phyloP scores from a whole-genome alignment of 2,888 invertebrate genomes.

The Watsonalla binaria region DNA sequence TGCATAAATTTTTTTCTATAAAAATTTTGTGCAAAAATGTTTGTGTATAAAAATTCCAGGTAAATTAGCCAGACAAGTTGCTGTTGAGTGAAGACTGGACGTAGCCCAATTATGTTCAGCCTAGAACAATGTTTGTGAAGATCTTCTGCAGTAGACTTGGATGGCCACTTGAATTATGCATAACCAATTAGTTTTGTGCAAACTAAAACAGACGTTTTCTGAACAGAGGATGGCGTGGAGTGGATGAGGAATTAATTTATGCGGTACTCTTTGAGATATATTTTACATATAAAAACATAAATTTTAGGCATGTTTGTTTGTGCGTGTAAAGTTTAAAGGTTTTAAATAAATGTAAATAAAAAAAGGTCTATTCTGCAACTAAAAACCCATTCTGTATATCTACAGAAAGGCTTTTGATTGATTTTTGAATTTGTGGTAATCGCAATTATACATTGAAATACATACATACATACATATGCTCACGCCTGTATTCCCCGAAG shows the following conservation, averaged over 20 bases:
- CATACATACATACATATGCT: too few species aligned
- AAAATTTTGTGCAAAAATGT: too few species aligned
- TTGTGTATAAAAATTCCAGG: constrained; percentile 6
- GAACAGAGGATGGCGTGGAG: constrained; percentile 13
- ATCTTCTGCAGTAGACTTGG: constrained; percentile 67
- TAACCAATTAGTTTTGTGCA: constrained; percentile 72
- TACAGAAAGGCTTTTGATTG: too few species aligned
- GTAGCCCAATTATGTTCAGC: constrained; percentile 55
- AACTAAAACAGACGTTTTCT: constrained; percentile 57
- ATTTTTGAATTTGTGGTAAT: too few species aligned
- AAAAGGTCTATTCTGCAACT: too few species aligned
- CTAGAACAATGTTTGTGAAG: constrained; percentile 51
- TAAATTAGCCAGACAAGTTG: constrained; percentile 28
- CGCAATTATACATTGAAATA: too few species aligned
- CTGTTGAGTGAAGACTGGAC: constrained; percentile 26
- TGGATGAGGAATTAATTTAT: neutral
- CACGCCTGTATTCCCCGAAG: too few species aligned
- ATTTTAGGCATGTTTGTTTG: neutral
- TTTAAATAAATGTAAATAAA: too few species aligned
- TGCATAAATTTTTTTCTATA: too few species aligned
- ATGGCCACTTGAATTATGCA: constrained; percentile 72
- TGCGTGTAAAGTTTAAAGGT: neutral
- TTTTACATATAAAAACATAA: neutral
- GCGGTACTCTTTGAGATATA: neutral
- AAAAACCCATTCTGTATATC: too few species aligned